Conservation (phyloP, 2,113 vertebrate species). For the Oncorhynchus tshawytscha region DNA sequence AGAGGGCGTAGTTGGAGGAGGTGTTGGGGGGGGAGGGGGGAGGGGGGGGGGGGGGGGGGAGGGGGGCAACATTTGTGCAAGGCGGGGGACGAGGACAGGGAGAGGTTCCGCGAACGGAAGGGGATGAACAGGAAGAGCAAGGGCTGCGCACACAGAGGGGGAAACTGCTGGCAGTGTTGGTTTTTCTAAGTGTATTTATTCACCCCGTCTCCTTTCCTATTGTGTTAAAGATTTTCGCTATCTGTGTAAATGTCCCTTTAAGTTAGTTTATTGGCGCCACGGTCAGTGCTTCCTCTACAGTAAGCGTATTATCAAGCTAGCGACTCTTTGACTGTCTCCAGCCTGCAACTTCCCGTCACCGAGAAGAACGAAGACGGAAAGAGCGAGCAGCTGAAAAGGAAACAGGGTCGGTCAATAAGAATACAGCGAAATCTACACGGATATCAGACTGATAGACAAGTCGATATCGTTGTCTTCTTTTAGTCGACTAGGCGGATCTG, state of each 20-base stretch:
- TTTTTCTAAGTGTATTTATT: slow-evolving; percentile 61
- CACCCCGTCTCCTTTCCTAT: slow-evolving; percentile 8
- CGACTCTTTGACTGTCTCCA: not conserved
- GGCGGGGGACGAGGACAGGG: slow-evolving; percentile 16
- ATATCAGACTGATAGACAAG: slow-evolving; percentile 24
- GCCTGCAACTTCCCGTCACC: slow-evolving; percentile 66
- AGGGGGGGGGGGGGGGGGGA: not conserved
- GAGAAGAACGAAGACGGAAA: slow-evolving; percentile 29
- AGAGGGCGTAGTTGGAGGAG: slow-evolving; percentile 48
- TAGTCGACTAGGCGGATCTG: not conserved
- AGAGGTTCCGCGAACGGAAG: slow-evolving; percentile 56
- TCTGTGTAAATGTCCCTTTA: slow-evolving; percentile 2
- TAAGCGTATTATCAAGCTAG: slow-evolving; percentile 3
- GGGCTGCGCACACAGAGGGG: slow-evolving; percentile 60
- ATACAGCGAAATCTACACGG: slow-evolving; percentile 22
- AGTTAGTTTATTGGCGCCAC: not conserved
- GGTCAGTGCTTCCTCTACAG: not conserved
- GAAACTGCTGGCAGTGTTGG: slow-evolving; percentile 60
- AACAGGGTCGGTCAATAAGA: slow-evolving; percentile 42
- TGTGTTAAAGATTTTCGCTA: not conserved
- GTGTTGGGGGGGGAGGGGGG: slow-evolving; percentile 3
- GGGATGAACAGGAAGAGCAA: slow-evolving; percentile 67
- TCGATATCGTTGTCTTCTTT: slow-evolving; percentile 41
- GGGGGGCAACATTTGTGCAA: not conserved
- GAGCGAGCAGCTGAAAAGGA: slow-evolving; percentile 50